Percentiles rank a stretch among this genome's conserved stretches.
Evolutionary conservation across 2,888 invertebrate species (phyloP).

Genomic region (Drosophila maculinotata): DNA sequence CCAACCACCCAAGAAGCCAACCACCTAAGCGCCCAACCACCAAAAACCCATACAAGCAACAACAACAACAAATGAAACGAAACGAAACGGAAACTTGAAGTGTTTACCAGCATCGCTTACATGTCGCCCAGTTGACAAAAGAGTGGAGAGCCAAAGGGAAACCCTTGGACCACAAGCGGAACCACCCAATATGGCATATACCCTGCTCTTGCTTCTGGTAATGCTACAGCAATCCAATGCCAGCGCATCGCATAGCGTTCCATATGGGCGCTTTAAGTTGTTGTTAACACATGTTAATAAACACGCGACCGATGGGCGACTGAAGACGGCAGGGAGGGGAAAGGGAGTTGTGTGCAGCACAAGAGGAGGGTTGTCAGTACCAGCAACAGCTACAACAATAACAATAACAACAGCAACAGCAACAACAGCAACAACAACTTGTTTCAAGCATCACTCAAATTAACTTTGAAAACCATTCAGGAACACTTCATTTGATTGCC

Average conservation of each 20-base stretch:
- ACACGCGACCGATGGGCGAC: constrained; percentile 65
- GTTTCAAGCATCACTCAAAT: constrained; percentile 83
- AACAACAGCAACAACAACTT: constrained; percentile 31
- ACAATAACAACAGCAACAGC: constrained; percentile 21
- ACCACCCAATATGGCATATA: constrained; percentile 43
- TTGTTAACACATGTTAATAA: constrained; percentile 82
- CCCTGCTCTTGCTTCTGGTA: neutral
- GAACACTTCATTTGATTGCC: constrained; percentile 84
- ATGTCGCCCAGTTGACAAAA: constrained; percentile 57
- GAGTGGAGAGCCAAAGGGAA: constrained; percentile 32
- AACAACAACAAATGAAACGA: constrained; percentile 44
- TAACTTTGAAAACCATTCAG: constrained; percentile 84
- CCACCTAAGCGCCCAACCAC: constrained; percentile 29
- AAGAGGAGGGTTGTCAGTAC: constrained; percentile 74
- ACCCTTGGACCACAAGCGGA: constrained; percentile 44
- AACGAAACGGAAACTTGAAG: constrained; percentile 74
- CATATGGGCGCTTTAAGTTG: constrained; percentile 81
- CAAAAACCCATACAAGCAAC: constrained; percentile 24
- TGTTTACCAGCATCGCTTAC: constrained; percentile 80
- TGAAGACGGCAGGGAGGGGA: constrained; percentile 10
- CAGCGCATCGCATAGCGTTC: too few relatives aligned
- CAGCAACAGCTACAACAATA: constrained; percentile 51
- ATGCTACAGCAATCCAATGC: neutral
- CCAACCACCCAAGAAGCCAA: constrained; percentile 3
- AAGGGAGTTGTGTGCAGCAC: constrained; percentile 1